Evolutionary conservation across 2,888 invertebrate genomes (phyloP), one percentile per base, ranked within the genome.

Genomic region (Meganola albula): DNA sequence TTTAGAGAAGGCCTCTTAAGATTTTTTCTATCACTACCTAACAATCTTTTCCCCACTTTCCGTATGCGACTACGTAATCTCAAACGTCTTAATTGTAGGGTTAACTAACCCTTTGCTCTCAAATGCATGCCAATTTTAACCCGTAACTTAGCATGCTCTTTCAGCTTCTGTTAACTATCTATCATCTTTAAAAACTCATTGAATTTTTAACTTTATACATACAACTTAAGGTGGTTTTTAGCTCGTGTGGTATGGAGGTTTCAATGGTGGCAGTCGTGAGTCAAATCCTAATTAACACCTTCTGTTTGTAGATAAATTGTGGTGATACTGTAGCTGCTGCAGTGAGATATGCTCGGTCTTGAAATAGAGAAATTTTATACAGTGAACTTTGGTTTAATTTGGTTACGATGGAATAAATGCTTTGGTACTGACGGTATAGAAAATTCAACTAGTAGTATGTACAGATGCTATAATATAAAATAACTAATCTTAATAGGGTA

Each of bases 281-380:
- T 73, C 73, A 64, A 71, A 72, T 64, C 70, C 78, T 85, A 85
- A 85, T 85, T 85, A 85, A 85, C 84, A 84, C 85, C 77, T n/a
- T 80, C 62, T 54, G 63, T 64, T 63, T 64, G 60, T 58, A 74
- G 84, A 85, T 85, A 84, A 85, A 84, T 83, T 82, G 84, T 62
- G 56, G 25, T 41, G 85, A 85, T 85, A 75, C 61, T 60, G 67
- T 58, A 60, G 56, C 64, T 60, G 64, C 58, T 59, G 57, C 57
- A 58, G 61, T 61, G 58, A 68, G 63, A 58, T 55, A 58, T 51
- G 44, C 53, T 50, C 40, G 40, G 40, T 37, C 42, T 40, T 34
- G 43, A 56, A 49, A 44, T 35, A 33, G 37, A 13, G 42, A 48
- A 54, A 39, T 37, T 35, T 24, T 34, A 55, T 43, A 24, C 37